Base-by-base conservation (phyloP, 2,888 invertebrate genomes). In the Pachycephus smyrnensis region DNA sequence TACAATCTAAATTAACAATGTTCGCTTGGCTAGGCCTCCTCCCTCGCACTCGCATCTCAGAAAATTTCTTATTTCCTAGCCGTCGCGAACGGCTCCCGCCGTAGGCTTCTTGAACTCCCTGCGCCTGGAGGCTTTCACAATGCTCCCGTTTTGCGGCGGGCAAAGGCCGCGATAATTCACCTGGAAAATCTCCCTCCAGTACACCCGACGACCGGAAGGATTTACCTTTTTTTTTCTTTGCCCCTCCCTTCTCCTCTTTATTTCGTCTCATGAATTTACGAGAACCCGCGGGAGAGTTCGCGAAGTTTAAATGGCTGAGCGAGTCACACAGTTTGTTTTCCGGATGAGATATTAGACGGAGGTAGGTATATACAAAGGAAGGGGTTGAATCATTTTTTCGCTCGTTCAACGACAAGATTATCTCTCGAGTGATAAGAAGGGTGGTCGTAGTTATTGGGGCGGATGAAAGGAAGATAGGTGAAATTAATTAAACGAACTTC, bases 1-100 rank as follows among this genome's bases (percentile, higher is more conserved):
- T 91, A 91, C 91, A 91, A 91, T 91, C 91, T 91, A 91, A 91
- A 91, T 91, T 91, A 91, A 91, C 91, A 90, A 91, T 90, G 91
- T 91, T 91, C 90, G 91, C 91, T 90, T 88, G 90, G 91, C 89
- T 91, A 91, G 90, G 89, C 89, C 88, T 89, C 89, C 90, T 89
- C 90, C 86, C 85, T 83, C 85, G 81, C 78, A 82, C 85, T 88
- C 86, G 88, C 89, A 88, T 90, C 90, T 89, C 87, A 87, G 90
- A 89, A 90, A 90, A 90, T 90, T 90, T 90, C 89, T 90, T 89
- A 90, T 90, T 90, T 90, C 89, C 89, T 90, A 89, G 89, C 55
- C 55, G 55, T 23, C 55, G 55, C 55, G 55, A 55, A 55, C 15
- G 23, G 55, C 55, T 68, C 73, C 69, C 74, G 35, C 32, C 74